A percentile compares a stretch with the other conserved stretches of the same genome.
Conservation (phyloP, 2,797 vertebrate genomes). For the Manis crassicaudata region DNA sequence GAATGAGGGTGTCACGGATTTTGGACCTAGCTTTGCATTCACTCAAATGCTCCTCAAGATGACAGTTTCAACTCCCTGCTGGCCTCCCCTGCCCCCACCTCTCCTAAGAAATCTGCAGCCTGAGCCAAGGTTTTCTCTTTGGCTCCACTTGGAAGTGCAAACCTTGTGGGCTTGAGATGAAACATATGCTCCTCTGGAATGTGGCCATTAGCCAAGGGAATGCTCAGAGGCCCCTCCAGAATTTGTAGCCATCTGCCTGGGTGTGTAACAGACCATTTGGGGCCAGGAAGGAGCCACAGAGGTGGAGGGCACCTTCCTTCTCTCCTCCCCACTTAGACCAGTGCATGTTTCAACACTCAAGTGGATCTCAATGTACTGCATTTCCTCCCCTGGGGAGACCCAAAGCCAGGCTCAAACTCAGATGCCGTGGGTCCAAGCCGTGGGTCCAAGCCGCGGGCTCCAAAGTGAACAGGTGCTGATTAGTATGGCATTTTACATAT, state of each 20-base stretch:
- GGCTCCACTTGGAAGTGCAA: conserved; percentile 75
- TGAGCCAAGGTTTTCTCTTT: conserved; percentile 74
- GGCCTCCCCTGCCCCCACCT: conserved; percentile 58
- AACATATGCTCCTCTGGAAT: conserved; percentile 82
- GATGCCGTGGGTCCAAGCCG: neutral
- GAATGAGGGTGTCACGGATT: neutral
- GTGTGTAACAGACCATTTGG: conserved; percentile 14
- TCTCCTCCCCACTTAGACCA: neutral
- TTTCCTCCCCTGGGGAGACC: conserved; percentile 38
- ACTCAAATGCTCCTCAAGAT: neutral
- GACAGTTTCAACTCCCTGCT: neutral
- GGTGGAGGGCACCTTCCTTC: conserved; percentile 9
- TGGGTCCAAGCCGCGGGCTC: conserved; percentile 18
- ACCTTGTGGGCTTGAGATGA: conserved; percentile 81
- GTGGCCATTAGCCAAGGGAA: conserved; percentile 70
- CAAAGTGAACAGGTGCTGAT: conserved; percentile 71
- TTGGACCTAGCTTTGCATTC: neutral
- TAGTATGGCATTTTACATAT: conserved; percentile 58
- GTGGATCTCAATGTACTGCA: neutral
- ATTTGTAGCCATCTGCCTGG: conserved; percentile 71
- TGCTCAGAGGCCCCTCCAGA: conserved; percentile 74
- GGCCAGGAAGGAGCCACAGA: conserved; percentile 33
- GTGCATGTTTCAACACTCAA: conserved; percentile 10
- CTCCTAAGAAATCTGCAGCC: conserved; percentile 65
- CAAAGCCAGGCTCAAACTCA: conserved; percentile 8